These are phyloP conservation scores for Dasyprocta punctata DNA, from an alignment of 2,113 vertebrate genomes.

Conservation along the genomic window DNA sequence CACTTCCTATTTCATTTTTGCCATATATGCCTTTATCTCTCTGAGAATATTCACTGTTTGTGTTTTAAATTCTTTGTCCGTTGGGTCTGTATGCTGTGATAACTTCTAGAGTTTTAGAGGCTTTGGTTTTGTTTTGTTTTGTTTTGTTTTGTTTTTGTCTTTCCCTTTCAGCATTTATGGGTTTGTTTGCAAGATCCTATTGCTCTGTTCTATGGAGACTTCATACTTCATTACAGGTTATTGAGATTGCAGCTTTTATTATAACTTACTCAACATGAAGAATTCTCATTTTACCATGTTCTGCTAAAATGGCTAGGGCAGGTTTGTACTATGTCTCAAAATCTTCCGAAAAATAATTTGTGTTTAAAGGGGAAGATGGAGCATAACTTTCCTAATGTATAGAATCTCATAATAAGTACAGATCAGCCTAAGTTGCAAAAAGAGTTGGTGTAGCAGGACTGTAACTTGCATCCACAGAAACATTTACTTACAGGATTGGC, in stretches of 20 bases:
- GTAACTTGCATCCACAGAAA: neutral
- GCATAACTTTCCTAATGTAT: neutral
- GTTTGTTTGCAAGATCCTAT: neutral
- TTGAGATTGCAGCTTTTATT: neutral
- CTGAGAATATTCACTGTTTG: neutral
- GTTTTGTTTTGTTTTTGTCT: neutral
- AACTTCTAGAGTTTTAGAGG: neutral
- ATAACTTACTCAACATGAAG: neutral
- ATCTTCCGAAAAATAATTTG: conserved; percentile 19
- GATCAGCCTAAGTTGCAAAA: neutral
- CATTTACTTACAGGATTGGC: neutral
- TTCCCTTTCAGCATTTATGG: neutral
- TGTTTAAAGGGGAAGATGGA: conserved; percentile 13
- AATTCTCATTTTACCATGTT: neutral
- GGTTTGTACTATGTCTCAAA: neutral
- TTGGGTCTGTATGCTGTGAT: neutral
- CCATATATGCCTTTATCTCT: neutral
- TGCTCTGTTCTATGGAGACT: neutral
- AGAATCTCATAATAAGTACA: neutral
- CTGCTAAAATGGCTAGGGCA: neutral
- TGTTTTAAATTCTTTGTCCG: conserved; percentile 36
- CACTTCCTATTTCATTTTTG: neutral
- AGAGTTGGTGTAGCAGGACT: neutral
- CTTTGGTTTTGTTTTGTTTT: neutral
- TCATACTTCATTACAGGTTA: neutral